Percentiles rank a stretch among this genome's conserved stretches.
These are phyloP conservation scores for Cuculus canorus DNA, from an alignment of 2,797 vertebrate species.

Conservation along the genomic window DNA sequence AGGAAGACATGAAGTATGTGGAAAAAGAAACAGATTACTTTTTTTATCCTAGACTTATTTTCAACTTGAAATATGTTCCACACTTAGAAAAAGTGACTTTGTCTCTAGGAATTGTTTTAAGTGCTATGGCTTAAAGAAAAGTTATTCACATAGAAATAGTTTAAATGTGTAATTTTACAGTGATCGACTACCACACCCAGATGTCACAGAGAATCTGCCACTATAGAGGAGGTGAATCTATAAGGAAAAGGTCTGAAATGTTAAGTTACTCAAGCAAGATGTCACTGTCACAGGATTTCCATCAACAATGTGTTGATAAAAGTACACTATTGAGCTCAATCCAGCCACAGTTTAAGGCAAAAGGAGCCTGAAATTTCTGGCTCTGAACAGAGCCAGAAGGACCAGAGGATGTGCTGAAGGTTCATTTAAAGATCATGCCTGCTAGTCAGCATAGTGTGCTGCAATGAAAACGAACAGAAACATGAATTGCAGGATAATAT, in stretches of 20 bases:
- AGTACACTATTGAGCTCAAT: background rate
- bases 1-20: background rate
- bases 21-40: background rate
- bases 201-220: background rate
- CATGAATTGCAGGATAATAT: background rate
- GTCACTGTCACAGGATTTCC: background rate
- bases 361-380: background rate
- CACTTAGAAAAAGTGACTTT: background rate
- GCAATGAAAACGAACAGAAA: background rate
- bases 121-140: background rate
- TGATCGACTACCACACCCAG: background rate
- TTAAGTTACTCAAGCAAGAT: background rate
- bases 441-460: background rate
- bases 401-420: background rate
- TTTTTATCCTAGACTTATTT: conserved; percentile 18
- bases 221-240: background rate
- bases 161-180: background rate
- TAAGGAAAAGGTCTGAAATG: background rate
- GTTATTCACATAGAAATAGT: background rate
- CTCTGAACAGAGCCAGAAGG: background rate
- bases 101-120: background rate
- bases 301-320: rapidly evolving
- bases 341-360: background rate
- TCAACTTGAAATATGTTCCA: background rate
- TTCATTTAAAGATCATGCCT: background rate